Evolutionary conservation across 2,888 invertebrate genomes (phyloP).

Genomic region (Cerastis leucographa): DNA sequence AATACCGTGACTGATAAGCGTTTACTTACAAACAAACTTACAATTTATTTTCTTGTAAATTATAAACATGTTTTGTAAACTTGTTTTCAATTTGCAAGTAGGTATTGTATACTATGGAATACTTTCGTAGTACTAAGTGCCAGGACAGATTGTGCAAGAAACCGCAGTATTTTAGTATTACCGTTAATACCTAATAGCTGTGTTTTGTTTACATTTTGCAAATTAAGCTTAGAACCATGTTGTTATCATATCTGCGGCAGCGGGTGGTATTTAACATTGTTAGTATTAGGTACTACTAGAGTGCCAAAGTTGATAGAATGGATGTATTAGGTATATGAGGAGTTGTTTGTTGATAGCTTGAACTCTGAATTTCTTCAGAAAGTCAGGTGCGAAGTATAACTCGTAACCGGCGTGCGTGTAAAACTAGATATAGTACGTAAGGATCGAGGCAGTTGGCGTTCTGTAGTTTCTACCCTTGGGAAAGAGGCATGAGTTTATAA

Average conservation of each 20-base stretch:
- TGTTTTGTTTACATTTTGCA: conserved; percentile 15
- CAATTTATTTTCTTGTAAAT: conserved; percentile 46
- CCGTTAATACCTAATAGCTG: conserved; percentile 8
- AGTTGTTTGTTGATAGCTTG: neutral
- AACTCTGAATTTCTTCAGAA: neutral
- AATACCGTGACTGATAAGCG: conserved; percentile 54
- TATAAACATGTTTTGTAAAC: conserved; percentile 47
- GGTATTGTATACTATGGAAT: conserved; percentile 5
- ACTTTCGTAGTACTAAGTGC: conserved; percentile 22
- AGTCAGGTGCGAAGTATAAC: neutral
- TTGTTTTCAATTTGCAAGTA: conserved; percentile 34
- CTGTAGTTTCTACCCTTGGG: neutral
- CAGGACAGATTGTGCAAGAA: conserved; percentile 19
- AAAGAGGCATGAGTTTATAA: neutral
- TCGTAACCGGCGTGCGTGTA: neutral
- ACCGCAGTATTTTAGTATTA: conserved; percentile 20
- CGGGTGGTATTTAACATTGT: neutral
- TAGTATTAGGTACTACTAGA: neutral
- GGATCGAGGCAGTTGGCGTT: neutral
- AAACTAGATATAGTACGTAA: neutral
- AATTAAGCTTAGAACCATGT: conserved; percentile 3
- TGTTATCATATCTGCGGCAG: neutral
- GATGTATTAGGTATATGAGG: neutral
- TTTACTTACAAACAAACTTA: conserved; percentile 51
- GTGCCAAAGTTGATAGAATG: neutral